phyloP scores from a whole-genome alignment of 2,888 invertebrate genomes.

The Orthonevra nobilis region DNA sequence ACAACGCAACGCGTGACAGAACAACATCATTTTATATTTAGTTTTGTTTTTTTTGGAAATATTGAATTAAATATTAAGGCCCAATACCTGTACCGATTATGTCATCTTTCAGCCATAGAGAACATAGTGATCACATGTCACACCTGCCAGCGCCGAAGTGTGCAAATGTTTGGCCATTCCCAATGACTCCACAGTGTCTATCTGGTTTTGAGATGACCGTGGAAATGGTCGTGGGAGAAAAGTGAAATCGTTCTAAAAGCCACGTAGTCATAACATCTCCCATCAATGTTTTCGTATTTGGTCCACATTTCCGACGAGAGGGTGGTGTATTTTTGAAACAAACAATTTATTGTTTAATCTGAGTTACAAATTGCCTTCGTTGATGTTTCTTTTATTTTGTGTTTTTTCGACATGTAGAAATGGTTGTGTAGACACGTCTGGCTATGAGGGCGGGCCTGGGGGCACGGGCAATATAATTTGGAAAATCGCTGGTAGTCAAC shows the following conservation, averaged over 20 bases:
- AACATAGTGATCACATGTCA: conserved; percentile 10
- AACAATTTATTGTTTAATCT: conserved; percentile 49
- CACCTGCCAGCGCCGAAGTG: conserved; percentile 22
- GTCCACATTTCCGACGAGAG: background rate
- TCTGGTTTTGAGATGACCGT: conserved; percentile 22
- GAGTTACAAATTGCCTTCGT: conserved; percentile 44
- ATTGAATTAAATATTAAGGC: conserved; percentile 34
- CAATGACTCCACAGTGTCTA: conserved; percentile 63
- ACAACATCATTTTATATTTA: conserved; percentile 19
- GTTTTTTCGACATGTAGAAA: conserved; percentile 37
- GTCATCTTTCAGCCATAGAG: conserved; percentile 41
- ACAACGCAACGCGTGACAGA: conserved; percentile 48
- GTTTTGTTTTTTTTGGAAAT: conserved; percentile 14
- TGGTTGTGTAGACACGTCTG: conserved; percentile 56
- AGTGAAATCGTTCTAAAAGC: conserved; percentile 32
- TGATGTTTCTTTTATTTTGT: conserved; percentile 17
- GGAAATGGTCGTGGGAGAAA: conserved; percentile 37
- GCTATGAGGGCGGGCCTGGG: conserved; percentile 14
- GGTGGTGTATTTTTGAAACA: conserved; percentile 37
- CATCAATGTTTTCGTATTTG: background rate
- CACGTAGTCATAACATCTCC: conserved; percentile 50
- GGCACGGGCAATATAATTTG: background rate
- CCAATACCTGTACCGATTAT: conserved; percentile 40
- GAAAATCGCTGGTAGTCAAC: conserved; percentile 35
- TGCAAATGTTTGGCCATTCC: conserved; percentile 29